A percentile compares a stretch with the other conserved stretches of the same genome.
These are phyloP conservation scores for Rhipidura dahli DNA, from an alignment of 2,113 vertebrate genomes.

Conservation along the genomic window DNA sequence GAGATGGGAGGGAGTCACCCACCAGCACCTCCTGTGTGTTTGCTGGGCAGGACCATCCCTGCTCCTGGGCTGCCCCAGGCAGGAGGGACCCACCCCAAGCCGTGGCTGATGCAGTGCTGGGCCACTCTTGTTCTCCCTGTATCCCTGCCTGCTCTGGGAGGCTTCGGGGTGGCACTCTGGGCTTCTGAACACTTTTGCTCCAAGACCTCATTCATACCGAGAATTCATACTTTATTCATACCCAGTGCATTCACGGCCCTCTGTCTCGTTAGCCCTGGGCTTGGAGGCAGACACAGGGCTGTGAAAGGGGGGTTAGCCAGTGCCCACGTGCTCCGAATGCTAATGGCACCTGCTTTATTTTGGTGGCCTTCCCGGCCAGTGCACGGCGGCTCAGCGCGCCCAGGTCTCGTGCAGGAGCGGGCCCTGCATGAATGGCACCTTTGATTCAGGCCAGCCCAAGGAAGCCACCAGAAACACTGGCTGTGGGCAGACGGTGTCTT, in stretches of 20 bases:
- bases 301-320: conserved; percentile 63
- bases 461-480: conserved; percentile 1
- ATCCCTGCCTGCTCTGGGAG: background rate
- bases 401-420: conserved; percentile 40
- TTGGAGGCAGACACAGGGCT: conserved; percentile 54
- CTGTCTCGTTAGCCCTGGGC: conserved; percentile 55
- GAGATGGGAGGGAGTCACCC: background rate
- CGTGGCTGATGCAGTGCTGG: background rate
- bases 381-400: conserved; percentile 41
- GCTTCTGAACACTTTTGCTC: conserved; percentile 26
- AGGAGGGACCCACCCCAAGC: background rate
- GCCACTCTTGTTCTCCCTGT: conserved; percentile 7
- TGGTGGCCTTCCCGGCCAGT: background rate
- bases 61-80: background rate
- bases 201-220: conserved; percentile 41
- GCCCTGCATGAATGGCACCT: conserved; percentile 20
- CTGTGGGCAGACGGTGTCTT: background rate
- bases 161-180: background rate
- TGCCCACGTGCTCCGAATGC: conserved; percentile 49
- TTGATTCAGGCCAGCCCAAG: background rate
- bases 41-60: background rate
- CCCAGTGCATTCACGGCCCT: conserved; percentile 55
- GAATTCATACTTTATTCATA: conserved; percentile 66
- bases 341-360: conserved; percentile 60
- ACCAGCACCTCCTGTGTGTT: fast-evolving